Percentiles rank a stretch among this genome's conserved stretches.
Evolutionary conservation across 2,797 vertebrate species (phyloP).

Genomic region (Manis javanica): DNA sequence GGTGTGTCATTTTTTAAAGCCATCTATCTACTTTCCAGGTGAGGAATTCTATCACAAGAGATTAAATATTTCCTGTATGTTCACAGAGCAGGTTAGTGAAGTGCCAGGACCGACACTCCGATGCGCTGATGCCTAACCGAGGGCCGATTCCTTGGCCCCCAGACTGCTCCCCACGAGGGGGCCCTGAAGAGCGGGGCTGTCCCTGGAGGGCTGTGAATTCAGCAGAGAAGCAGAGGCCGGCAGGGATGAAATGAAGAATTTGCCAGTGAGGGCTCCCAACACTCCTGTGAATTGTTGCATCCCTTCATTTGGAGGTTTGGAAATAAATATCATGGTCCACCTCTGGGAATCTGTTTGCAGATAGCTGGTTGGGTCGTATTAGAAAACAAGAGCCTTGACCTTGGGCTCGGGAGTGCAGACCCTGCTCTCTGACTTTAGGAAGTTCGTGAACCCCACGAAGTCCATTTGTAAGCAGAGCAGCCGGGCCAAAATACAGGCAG

Average conservation of each 20-base stretch:
- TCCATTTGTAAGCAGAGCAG: background rate
- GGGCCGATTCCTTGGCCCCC: rapidly evolving
- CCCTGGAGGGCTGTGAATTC: too few species aligned
- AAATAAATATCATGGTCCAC: background rate
- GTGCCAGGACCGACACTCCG: background rate
- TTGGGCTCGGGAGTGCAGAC: background rate
- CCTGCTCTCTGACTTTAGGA: background rate
- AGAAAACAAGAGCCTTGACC: background rate
- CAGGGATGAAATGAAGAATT: background rate
- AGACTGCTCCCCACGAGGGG: background rate
- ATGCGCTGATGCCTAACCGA: background rate
- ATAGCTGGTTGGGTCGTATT: background rate
- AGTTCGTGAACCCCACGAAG: background rate
- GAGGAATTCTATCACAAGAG: background rate
- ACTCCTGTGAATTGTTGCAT: background rate
- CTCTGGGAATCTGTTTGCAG: background rate
- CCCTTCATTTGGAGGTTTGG: background rate
- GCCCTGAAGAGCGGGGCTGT: background rate
- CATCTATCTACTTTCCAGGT: background rate
- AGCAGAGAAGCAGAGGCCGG: background rate
- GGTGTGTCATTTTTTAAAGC: background rate
- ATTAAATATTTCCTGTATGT: background rate
- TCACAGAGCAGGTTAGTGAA: background rate
- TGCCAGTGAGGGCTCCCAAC: background rate
- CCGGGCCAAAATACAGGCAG: background rate